Base-by-base conservation (phyloP, 2,888 invertebrate genomes). In the Drosophila borealis region DNA sequence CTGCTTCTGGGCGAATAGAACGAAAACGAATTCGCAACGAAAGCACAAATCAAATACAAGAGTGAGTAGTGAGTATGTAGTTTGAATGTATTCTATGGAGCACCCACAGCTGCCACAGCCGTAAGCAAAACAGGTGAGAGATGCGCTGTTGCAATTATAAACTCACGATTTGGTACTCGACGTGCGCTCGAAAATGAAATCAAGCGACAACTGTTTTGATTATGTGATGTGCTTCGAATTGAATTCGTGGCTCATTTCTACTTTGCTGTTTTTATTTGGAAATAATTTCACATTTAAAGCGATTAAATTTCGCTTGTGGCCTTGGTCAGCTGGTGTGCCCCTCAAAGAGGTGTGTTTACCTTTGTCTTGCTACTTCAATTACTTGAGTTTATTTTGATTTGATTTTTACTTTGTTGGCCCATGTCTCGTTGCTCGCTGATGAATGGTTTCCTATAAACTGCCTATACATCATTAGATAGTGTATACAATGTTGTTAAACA, bases 271-370 rank as follows among this genome's bases (percentile, higher is more conserved):
- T 42, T 68, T 59, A 49, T 53, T 68, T 65, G 49, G 39, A 69
- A 85, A 75, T 85, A 89, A 88, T 83, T 83, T 83, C 88, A 89
- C 86, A 89, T 88, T 88, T 85, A 76, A 89, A 73, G 89, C 88
- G 83, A 88, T 83, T 83, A 83, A 83, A 83, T 83, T 83, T 83
- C 89, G 89, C 82, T 82, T 76, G 55, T 73, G 86, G 80, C 81
- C 78, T 87, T 83, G 84, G 53, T 44, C 55, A 53, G 34, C 21
- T 42, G 65, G 29, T 45, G 34, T 45, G 63, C 54, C 73, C 66
- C 72, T 64, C 57, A 46, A 71, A 53, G 48, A 48, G 29, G 33
- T 57, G 61, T 49, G 50, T 56, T 51, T 61, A 53, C 56, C 45
- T 44, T 60, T 60, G 62, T 63, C 45, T 64, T 61, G 61, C 60